Evolutionary conservation across 2,888 invertebrate species (phyloP).

Genomic region (Hedya salicella): DNA sequence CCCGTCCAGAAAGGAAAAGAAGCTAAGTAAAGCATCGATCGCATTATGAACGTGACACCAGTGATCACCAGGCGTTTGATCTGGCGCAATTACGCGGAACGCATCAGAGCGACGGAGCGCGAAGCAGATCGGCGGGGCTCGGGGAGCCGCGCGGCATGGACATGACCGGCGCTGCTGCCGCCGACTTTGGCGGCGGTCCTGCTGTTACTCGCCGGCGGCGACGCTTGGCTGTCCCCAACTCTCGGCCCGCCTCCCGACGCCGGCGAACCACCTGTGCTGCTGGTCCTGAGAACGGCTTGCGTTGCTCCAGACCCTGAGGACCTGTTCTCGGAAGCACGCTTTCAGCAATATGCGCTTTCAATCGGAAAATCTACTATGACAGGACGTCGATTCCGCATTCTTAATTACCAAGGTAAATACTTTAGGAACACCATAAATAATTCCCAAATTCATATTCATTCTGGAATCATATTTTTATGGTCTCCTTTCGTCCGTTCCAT

Average conservation of each 20-base stretch:
- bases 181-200: constrained; percentile 59
- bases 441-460: too few relatives aligned
- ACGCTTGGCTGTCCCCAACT: constrained; percentile 44
- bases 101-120: constrained; percentile 54
- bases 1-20: constrained; percentile 30
- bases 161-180: constrained; percentile 54
- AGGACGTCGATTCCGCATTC: constrained; percentile 47
- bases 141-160: constrained; percentile 51
- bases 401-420: constrained; percentile 56
- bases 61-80: constrained; percentile 56
- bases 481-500: too few relatives aligned
- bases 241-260: constrained; percentile 40
- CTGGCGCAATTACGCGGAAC: constrained; percentile 56
- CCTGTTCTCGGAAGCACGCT: constrained; percentile 39
- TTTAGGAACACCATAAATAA: too few relatives aligned
- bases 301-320: constrained; percentile 41
- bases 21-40: constrained; percentile 47
- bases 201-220: constrained; percentile 54
- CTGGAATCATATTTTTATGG: too few relatives aligned
- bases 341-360: constrained; percentile 39
- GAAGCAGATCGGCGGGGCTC: constrained; percentile 47
- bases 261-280: constrained; percentile 28
- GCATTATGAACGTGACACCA: constrained; percentile 52
- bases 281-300: constrained; percentile 46
- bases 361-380: constrained; percentile 28